Percentiles rank a stretch among this genome's conserved stretches.
Conservation (phyloP, 1,140 invertebrate genomes). For the Drosophila melanica region DNA sequence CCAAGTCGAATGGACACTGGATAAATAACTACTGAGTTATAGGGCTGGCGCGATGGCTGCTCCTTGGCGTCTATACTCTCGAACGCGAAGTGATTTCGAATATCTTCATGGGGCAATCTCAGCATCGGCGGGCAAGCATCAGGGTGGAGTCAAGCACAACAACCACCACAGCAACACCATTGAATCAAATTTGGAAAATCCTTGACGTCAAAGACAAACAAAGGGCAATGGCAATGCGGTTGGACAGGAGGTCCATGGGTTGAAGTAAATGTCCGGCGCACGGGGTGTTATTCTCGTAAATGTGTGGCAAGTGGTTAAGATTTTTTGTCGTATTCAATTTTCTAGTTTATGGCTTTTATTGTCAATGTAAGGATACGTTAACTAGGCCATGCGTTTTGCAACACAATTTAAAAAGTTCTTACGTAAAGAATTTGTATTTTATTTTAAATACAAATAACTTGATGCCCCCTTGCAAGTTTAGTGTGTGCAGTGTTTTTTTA, state of each 20-base stretch:
- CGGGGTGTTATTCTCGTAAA: background rate
- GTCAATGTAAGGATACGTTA: conserved; percentile 31
- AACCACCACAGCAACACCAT: conserved; percentile 40
- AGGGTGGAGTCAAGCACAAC: conserved; percentile 15
- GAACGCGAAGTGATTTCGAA: conserved; percentile 64
- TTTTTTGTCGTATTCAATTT: conserved; percentile 80
- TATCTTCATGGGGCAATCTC: conserved; percentile 79
- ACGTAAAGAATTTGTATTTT: no score
- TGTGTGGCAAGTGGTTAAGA: conserved; percentile 67
- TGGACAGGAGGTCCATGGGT: conserved; percentile 26
- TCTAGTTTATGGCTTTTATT: conserved; percentile 56
- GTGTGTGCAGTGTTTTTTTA: no score
- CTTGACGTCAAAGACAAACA: conserved; percentile 71
- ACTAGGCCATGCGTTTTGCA: conserved; percentile 28
- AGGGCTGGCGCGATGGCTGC: conserved; percentile 53
- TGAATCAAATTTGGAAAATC: conserved; percentile 78
- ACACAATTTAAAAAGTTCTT: background rate
- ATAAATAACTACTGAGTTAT: conserved; percentile 82
- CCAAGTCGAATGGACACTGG: conserved; percentile 76
- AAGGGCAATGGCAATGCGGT: conserved; percentile 50
- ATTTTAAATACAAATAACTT: no score
- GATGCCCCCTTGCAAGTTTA: no score
- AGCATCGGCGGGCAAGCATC: conserved; percentile 43
- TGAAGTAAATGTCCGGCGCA: conserved; percentile 22
- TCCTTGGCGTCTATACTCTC: conserved; percentile 25